Percentiles rank a stretch among this genome's conserved stretches.
phyloP scores from a whole-genome alignment of 2,113 vertebrate genomes.

The Megalops atlanticus region DNA sequence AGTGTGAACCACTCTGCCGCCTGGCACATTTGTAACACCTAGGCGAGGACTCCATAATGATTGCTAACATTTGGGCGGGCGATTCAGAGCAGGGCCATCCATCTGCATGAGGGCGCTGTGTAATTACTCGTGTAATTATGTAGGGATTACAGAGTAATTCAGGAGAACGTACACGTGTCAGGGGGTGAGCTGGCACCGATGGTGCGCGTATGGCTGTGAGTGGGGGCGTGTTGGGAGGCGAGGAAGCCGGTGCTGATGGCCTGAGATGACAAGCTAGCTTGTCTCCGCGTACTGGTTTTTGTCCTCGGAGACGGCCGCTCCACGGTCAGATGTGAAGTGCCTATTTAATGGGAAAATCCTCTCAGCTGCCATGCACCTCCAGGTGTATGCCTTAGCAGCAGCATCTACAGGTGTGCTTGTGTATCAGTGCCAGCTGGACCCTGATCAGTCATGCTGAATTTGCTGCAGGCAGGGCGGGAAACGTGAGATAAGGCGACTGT shows the following conservation, averaged over 20 bases:
- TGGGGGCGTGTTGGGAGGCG: not conserved
- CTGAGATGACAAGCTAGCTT: no score
- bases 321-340: not conserved
- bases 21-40: no score
- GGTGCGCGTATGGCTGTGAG: not conserved
- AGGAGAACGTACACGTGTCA: conserved; percentile 17
- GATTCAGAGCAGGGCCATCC: conserved; percentile 33
- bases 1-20: no score
- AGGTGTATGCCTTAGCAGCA: not conserved
- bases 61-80: not conserved
- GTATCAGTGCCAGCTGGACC: no score
- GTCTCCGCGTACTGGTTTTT: no score
- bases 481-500: no score
- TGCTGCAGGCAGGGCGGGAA: not conserved
- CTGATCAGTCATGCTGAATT: not conserved
- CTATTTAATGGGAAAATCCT: not conserved
- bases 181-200: not conserved
- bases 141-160: conserved; percentile 27
- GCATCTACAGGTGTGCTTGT: no score
- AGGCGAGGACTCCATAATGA: no score
- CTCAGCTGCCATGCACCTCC: not conserved
- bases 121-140: conserved; percentile 51
- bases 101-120: conserved; percentile 44
- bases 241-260: not conserved
- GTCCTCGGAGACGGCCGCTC: not conserved